Base-by-base conservation (phyloP, 2,888 invertebrate genomes). In the Salpingus planirostris region DNA sequence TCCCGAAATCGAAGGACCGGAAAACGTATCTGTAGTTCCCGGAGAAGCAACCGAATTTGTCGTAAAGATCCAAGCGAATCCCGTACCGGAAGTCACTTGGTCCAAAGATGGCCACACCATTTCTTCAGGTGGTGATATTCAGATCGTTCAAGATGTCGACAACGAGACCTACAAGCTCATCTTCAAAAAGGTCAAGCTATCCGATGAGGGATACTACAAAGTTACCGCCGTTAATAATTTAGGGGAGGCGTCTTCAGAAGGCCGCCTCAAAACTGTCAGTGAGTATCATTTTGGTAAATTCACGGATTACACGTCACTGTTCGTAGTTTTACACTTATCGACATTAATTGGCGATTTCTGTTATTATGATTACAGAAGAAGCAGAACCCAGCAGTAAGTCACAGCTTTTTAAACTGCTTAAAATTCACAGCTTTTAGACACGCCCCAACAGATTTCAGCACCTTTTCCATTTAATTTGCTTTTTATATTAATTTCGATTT, bases 31-130 rank as follows among this genome's bases (percentile, higher is more conserved):
- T 13, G 78, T 79, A 1, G 73, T 79, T 36, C 88, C 89, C 1
- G 86, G 79, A 31, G 84, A 88, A 50, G 74, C 80, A 14, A 79
- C 84, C 13, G 76, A 77, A 39, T 81, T 96, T 59, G 77, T 49
- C 5, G 21, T 38, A 33, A 31, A 83, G 47, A 78, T 96, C 2
- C 79, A 80, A 49, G 91, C 93, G 13, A 90, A 90, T 63, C 97
- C 97, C 0, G 76, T 81, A 42, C 90, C 96, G 2, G 82, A 82
- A 44, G 77, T 97, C 2, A 76, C 82, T 47, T 96, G 93, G 92
- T 71, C 69, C 38, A 80, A 77, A 57, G 76, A 80, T 44, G 79
- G 75, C 8, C 67, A 73, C 36, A 69, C 72, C 13, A 67, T 83
- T 33, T 68, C 74, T 46, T 69, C 73, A 1, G 70, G 71, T 6